These are phyloP conservation scores for Norana najaformis DNA, from an alignment of 2,888 invertebrate genomes.

Conservation along the genomic window DNA sequence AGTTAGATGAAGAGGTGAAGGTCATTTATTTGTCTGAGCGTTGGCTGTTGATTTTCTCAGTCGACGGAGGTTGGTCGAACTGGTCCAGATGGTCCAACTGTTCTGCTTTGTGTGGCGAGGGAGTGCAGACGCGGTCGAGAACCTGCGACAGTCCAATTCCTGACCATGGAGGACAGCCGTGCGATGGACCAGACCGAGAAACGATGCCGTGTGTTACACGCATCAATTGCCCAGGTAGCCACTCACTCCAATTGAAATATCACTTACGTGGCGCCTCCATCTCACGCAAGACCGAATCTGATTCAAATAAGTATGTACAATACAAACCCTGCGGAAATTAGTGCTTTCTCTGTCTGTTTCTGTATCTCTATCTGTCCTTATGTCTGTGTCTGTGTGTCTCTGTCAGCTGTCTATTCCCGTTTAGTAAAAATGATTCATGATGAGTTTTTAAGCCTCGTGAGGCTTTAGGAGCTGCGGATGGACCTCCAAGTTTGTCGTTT, in stretches of 20 bases:
- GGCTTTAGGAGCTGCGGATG: too few species aligned
- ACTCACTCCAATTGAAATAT: neutral
- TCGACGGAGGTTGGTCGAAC: constrained; percentile 55
- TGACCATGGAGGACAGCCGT: constrained; percentile 15
- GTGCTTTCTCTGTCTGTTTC: neutral
- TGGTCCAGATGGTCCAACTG: constrained; percentile 55
- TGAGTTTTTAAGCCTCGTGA: too few species aligned
- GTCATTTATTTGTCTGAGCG: neutral
- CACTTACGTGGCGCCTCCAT: too few species aligned
- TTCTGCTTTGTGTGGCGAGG: constrained; percentile 53
- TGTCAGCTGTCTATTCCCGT: too few species aligned
- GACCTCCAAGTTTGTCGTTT: too few species aligned
- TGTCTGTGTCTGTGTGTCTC: neutral
- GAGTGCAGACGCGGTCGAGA: constrained; percentile 48
- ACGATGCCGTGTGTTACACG: constrained; percentile 16
- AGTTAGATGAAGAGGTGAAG: too few species aligned
- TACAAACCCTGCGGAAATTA: neutral
- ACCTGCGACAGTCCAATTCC: constrained; percentile 43
- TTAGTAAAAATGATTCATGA: too few species aligned
- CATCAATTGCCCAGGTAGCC: constrained; percentile 29
- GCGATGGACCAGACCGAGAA: constrained; percentile 27
- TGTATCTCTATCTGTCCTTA: neutral
- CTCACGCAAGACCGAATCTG: neutral
- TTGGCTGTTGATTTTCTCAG: constrained; percentile 40
- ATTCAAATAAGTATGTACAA: neutral